A percentile compares a stretch with the other conserved stretches of the same genome.
phyloP scores from a whole-genome alignment of 2,113 vertebrate genomes.

The Pelvicachromis taeniatus region DNA sequence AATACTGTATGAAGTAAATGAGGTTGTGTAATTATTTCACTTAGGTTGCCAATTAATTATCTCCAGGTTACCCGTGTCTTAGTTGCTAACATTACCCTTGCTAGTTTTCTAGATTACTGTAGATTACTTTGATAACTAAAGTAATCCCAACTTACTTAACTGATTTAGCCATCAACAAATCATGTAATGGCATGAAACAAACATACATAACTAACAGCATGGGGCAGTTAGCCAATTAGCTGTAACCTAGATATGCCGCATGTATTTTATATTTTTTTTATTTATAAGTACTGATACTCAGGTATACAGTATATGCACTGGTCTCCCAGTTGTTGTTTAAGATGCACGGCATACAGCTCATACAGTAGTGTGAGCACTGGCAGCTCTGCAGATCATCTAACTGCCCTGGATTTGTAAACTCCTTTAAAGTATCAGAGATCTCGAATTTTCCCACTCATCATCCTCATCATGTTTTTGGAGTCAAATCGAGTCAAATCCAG shows the following conservation, averaged over 20 bases:
- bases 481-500: neutral
- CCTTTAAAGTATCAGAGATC: neutral
- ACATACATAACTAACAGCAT: rapidly evolving
- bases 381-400: neutral
- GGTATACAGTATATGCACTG: neutral
- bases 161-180: neutral
- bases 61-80: neutral
- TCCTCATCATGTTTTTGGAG: neutral
- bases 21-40: neutral
- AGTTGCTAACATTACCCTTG: neutral
- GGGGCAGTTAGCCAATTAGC: neutral
- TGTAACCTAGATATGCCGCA: rapidly evolving
- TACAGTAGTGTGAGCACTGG: neutral
- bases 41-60: neutral
- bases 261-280: neutral
- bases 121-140: neutral
- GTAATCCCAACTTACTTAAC: neutral
- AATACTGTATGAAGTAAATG: neutral
- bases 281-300: neutral
- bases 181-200: neutral
- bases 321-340: neutral
- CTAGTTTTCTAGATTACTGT: neutral
- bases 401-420: neutral
- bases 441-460: neutral
- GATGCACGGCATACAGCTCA: neutral